Evolutionary conservation across 2,113 vertebrate genomes (phyloP), one percentile per base, ranked within the genome.

Genomic region (Saiga tatarica): DNA sequence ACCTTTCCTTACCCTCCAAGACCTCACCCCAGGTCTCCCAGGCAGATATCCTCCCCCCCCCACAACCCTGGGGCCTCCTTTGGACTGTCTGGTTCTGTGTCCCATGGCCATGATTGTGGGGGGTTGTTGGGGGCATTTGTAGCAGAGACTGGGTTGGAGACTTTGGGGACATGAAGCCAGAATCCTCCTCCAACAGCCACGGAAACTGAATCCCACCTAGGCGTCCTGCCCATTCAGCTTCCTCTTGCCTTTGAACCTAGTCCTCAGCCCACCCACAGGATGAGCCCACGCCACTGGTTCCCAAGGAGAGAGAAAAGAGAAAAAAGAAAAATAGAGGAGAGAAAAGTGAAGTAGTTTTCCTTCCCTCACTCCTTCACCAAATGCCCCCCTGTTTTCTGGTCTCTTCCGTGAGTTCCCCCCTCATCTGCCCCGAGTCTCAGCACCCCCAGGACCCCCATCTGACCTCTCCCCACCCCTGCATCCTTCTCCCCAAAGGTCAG

Each of bases 401-500:
- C 26, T 62, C 50, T 55, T 79, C 62, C 21, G 2, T 15, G 21
- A 74, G 30, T 12, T n/a, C 55, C 33, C 26, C 26, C 67, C 2
- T 30, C 16, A 14, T 23, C 7, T 1, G 11, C 21, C 45, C 15
- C 0, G 12, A 36, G 62, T 23, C 74, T 36, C 82, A 33, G 67
- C 52, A 7, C 52, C 71, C 15, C 74, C 12, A 16, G 25, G 15
- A 33, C 26, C 47, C 60, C n/a, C 76, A 21, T 5, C 45, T 57
- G 83, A 36, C 60, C 71, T 15, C 25, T 53, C 15, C 39, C 84
- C n/a, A 1, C 28, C 36, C 26, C 50, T 19, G 0, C 17, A 5
- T 13, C 71, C 89, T 79, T 84, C 60, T 39, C 78, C 71, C 26
- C 62, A 94, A 97, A 98, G 97, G 98, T 98, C 98, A 98, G 0